A percentile compares a stretch with the other conserved stretches of the same genome.
Conservation (phyloP, 2,113 vertebrate genomes). For the Seriola dumerili region DNA sequence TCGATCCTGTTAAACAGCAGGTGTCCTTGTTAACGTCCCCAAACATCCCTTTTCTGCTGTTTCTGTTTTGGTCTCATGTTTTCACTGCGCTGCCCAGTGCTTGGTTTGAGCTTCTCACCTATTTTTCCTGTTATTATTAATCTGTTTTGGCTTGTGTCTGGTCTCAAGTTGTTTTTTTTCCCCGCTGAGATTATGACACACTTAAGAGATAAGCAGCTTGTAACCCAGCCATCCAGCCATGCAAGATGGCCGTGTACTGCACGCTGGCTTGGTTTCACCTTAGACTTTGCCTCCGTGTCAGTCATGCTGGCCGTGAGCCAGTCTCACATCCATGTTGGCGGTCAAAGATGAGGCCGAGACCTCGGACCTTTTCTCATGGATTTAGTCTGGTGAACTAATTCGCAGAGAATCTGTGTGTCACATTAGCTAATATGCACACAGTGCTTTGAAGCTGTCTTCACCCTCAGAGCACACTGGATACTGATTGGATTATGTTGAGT, state of each 20-base stretch:
- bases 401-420: conserved; percentile 34
- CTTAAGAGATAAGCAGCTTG: conserved; percentile 71
- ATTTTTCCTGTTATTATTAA: conserved; percentile 19
- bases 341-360: conserved; percentile 37
- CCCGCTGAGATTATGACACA: conserved; percentile 56
- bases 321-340: conserved; percentile 27
- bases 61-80: conserved; percentile 22
- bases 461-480: conserved; percentile 34
- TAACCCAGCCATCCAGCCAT: conserved; percentile 24
- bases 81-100: neutral
- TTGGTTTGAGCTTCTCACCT: neutral
- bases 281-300: conserved; percentile 44
- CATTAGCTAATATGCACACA: conserved; percentile 27
- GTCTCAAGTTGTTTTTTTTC: conserved; percentile 38
- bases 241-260: conserved; percentile 34
- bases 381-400: conserved; percentile 54
- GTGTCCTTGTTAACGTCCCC: conserved; percentile 65
- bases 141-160: neutral
- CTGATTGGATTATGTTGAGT: conserved; percentile 73
- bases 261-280: conserved; percentile 11
- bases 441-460: conserved; percentile 54
- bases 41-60: conserved; percentile 52
- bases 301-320: conserved; percentile 38
- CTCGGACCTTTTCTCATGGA: conserved; percentile 57
- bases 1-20: conserved; percentile 69